Evolutionary conservation across 2,113 vertebrate genomes (phyloP).

Genomic region (Campylomormyrus numenius): DNA sequence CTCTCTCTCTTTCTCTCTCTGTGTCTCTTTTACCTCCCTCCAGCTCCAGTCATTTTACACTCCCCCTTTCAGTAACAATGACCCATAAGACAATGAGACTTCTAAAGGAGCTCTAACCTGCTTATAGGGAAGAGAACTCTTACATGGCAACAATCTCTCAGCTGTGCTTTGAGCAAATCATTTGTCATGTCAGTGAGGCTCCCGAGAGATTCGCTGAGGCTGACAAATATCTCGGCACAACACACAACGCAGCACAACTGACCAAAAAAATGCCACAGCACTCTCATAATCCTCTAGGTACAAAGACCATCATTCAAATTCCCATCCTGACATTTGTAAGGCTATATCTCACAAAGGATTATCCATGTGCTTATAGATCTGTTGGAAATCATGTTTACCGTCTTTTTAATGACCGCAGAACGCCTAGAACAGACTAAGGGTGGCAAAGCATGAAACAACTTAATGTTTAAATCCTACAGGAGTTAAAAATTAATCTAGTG

Average conservation of each 20-base stretch:
- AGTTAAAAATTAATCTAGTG: neutral
- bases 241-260: neutral
- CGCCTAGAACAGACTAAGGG: neutral
- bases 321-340: neutral
- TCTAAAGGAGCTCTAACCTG: neutral
- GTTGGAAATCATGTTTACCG: neutral
- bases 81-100: neutral
- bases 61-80: neutral
- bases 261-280: neutral
- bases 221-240: neutral
- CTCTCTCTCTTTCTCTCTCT: neutral
- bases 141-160: neutral
- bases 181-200: neutral
- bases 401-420: neutral
- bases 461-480: neutral
- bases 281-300: neutral
- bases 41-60: conserved; percentile 3
- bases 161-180: neutral
- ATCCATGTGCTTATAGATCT: neutral
- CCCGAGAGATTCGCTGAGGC: neutral
- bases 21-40: neutral
- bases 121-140: neutral
- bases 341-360: neutral
- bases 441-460: neutral
- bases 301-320: neutral